phyloP scores from a whole-genome alignment of 2,113 vertebrate species.

The Myrmecobius fasciatus region DNA sequence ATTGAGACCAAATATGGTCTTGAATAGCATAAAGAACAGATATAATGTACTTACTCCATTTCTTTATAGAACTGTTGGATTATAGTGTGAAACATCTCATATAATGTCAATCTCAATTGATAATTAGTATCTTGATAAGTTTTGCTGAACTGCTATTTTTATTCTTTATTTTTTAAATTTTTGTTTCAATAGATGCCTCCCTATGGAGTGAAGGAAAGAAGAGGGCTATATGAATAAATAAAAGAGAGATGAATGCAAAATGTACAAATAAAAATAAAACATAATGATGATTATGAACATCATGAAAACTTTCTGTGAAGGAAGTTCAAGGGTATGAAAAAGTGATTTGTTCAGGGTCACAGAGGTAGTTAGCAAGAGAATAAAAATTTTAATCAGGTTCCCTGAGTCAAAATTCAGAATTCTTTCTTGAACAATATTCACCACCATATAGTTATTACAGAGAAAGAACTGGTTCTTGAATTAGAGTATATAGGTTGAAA shows the following conservation, averaged over 20 bases:
- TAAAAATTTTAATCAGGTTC: background rate
- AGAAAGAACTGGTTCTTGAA: background rate
- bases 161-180: background rate
- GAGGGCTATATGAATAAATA: background rate
- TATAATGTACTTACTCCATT: background rate
- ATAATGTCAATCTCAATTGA: background rate
- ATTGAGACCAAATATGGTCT: background rate
- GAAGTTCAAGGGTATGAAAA: background rate
- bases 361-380: background rate
- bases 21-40: background rate
- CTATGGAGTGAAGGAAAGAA: background rate
- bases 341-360: background rate
- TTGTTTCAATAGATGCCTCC: background rate
- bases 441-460: background rate
- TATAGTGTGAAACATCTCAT: background rate
- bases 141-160: background rate
- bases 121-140: background rate
- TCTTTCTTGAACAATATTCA: background rate
- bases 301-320: background rate
- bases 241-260: background rate
- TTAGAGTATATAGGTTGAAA: background rate
- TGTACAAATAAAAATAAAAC: background rate
- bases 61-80: background rate
- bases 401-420: background rate
- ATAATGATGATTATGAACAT: background rate